These are phyloP conservation scores for Camponotus floridanus DNA, from an alignment of 1,140 invertebrate genomes.

Conservation along the genomic window DNA sequence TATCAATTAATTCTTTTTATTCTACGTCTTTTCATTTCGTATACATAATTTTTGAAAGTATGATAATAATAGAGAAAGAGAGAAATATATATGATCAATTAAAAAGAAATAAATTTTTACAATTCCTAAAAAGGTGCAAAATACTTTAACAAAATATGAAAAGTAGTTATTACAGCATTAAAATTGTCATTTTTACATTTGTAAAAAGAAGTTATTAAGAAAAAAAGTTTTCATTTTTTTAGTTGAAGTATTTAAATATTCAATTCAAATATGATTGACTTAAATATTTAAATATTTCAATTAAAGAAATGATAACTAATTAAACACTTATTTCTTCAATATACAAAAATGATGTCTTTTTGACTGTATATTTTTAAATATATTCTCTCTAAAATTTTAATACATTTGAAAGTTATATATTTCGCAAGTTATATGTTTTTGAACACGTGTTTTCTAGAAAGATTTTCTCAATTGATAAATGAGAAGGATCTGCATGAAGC, in stretches of 20 bases:
- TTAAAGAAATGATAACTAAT: no score
- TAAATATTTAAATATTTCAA: no score
- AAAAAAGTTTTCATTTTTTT: no score
- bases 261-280: no score
- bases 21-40: not conserved
- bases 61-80: not conserved
- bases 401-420: not conserved
- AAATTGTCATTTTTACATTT: not conserved
- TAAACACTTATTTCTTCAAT: no score
- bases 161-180: not conserved
- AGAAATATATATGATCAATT: not conserved
- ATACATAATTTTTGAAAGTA: not conserved
- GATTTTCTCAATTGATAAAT: conserved; percentile 46
- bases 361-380: not conserved
- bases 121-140: not conserved
- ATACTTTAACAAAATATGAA: not conserved
- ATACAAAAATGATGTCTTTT: not conserved
- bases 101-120: not conserved
- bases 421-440: not conserved
- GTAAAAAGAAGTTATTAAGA: no score
- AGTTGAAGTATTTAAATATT: no score
- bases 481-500: conserved; percentile 58
- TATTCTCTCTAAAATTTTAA: not conserved
- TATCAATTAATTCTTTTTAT: not conserved
- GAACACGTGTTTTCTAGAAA: conserved; percentile 40